These are phyloP conservation scores for Watsonalla binaria DNA, from an alignment of 2,888 invertebrate species.

Conservation along the genomic window DNA sequence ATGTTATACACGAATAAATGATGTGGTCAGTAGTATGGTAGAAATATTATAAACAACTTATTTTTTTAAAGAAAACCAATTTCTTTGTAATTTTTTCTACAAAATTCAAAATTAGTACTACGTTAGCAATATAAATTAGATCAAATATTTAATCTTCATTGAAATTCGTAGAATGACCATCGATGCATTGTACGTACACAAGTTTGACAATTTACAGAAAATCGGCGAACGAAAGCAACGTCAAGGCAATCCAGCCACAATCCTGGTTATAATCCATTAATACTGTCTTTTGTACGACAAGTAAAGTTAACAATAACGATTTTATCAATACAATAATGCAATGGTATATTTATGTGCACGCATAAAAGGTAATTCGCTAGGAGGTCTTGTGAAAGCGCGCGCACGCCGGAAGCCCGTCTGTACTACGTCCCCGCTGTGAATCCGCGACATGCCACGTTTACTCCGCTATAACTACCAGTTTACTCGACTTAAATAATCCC, in stretches of 20 bases:
- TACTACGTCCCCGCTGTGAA: constrained; percentile 30
- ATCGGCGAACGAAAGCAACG: neutral
- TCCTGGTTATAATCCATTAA: neutral
- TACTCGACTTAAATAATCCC: constrained; percentile 35
- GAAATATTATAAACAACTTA: too few species aligned
- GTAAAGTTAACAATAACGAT: constrained; percentile 9
- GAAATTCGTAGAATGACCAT: too few species aligned
- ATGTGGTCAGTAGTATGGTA: too few species aligned
- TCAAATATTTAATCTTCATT: too few species aligned
- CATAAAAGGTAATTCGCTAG: constrained; percentile 36
- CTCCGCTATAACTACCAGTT: constrained; percentile 37
- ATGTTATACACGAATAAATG: too few species aligned
- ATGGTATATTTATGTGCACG: constrained; percentile 30
- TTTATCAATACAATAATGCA: constrained; percentile 26
- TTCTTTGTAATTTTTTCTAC: too few species aligned
- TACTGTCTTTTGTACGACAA: constrained; percentile 1
- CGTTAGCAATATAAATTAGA: too few species aligned
- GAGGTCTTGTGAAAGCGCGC: constrained; percentile 41
- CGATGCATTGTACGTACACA: too few species aligned
- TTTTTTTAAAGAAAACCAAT: too few species aligned
- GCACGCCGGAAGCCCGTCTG: constrained; percentile 40
- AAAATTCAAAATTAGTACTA: too few species aligned
- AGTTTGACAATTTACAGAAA: too few species aligned
- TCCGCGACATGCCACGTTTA: constrained; percentile 37
- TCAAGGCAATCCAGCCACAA: neutral